Conservation (phyloP, 2,797 vertebrate genomes). For the Rhyacichthys aspro region DNA sequence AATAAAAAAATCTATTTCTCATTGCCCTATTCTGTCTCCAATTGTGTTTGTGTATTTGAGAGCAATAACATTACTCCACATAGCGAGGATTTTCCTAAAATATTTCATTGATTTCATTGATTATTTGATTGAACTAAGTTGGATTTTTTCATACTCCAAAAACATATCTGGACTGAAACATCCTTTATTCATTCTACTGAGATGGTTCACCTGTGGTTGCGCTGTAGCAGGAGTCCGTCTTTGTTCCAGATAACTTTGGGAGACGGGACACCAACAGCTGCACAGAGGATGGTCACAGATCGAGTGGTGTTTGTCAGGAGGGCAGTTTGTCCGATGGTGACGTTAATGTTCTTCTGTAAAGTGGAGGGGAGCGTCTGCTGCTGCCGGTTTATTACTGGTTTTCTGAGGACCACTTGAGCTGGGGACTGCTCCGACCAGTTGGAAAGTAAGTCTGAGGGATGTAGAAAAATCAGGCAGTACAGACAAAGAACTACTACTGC, state of each 20-base stretch:
- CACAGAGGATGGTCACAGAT: slow-evolving; percentile 82
- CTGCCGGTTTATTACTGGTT: slow-evolving; percentile 76
- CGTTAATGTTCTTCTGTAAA: slow-evolving; percentile 81
- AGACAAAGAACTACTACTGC: no score
- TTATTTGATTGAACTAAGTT: no score
- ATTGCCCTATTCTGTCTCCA: no score
- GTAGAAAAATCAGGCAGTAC: no score
- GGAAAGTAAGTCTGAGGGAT: slow-evolving; percentile 39
- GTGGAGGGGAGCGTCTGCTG: slow-evolving; percentile 70
- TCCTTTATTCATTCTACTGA: no score
- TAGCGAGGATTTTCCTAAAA: no score
- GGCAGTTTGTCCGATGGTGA: slow-evolving; percentile 77
- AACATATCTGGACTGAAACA: background rate
- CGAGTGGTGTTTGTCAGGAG: slow-evolving; percentile 82
- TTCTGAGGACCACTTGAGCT: slow-evolving; percentile 43
- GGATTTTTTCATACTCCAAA: no score
- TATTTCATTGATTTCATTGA: no score
- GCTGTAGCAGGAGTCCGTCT: slow-evolving; percentile 80
- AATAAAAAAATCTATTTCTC: no score
- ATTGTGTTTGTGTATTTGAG: no score
- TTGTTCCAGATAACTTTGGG: slow-evolving; percentile 86
- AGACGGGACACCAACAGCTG: slow-evolving; percentile 60
- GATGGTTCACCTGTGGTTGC: slow-evolving; percentile 82
- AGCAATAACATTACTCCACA: no score
- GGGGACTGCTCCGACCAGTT: slow-evolving; percentile 66